These are phyloP conservation scores for Andricus quercusramuli DNA, from an alignment of 2,888 invertebrate species.

Conservation along the genomic window DNA sequence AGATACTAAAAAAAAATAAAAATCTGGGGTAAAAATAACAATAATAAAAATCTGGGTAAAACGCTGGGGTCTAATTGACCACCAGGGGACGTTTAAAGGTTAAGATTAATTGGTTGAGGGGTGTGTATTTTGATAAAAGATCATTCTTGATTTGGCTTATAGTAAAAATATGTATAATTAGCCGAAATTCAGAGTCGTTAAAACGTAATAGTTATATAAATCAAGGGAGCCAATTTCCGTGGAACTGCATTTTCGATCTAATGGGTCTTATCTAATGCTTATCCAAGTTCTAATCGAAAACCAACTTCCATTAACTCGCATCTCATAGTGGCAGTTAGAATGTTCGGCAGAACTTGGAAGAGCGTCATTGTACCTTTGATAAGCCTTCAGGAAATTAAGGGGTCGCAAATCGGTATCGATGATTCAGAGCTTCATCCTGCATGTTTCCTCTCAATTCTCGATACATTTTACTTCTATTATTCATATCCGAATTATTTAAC, in stretches of 20 bases:
- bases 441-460: neutral
- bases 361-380: constrained; percentile 33
- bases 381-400: constrained; percentile 31
- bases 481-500: neutral
- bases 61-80: too few relatives aligned
- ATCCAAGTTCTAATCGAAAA: constrained; percentile 41
- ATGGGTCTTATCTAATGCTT: constrained; percentile 40
- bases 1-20: too few relatives aligned
- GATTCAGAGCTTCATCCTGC: constrained; percentile 14
- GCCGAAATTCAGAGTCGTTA: neutral
- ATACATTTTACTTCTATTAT: neutral
- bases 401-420: constrained; percentile 36
- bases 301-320: constrained; percentile 39
- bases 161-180: neutral
- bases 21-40: too few relatives aligned
- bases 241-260: constrained; percentile 39
- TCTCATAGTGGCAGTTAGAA: constrained; percentile 39
- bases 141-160: neutral
- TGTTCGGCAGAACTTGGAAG: constrained; percentile 37
- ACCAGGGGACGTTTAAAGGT: too few relatives aligned
- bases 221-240: constrained; percentile 29
- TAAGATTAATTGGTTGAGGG: neutral
- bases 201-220: constrained; percentile 26
- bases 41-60: too few relatives aligned
- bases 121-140: neutral